These are phyloP conservation scores for Listrodromus nycthemerus DNA, from an alignment of 2,888 invertebrate genomes.

Conservation along the genomic window DNA sequence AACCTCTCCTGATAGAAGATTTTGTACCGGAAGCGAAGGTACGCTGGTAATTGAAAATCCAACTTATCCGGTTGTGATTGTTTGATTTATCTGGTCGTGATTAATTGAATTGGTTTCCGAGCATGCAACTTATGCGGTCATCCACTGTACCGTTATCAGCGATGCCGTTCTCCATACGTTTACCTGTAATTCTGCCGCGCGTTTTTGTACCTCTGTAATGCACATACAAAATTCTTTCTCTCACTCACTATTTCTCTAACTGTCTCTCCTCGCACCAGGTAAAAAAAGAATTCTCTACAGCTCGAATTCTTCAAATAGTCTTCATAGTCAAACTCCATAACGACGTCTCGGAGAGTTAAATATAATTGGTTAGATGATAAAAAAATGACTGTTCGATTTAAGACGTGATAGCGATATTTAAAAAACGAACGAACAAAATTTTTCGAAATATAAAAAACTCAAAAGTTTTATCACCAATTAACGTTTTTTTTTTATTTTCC, in stretches of 20 bases:
- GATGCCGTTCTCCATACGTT: constrained; percentile 2
- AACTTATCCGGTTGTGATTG: no score
- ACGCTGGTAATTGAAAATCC: no score
- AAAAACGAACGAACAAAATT: neutral
- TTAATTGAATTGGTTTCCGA: no score
- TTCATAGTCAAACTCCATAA: constrained; percentile 52
- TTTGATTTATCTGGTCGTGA: no score
- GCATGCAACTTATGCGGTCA: no score
- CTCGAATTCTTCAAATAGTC: constrained; percentile 54
- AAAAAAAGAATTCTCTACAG: constrained; percentile 11
- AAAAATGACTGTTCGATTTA: constrained; percentile 66
- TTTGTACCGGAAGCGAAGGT: no score
- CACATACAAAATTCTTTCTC: constrained; percentile 28
- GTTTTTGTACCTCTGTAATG: constrained; percentile 43
- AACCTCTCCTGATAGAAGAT: no score
- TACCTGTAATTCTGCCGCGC: neutral
- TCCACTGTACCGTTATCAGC: constrained; percentile 8
- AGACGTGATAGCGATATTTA: constrained; percentile 43
- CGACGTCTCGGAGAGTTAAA: constrained; percentile 32
- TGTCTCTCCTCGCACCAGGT: neutral
- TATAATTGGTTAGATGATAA: constrained; percentile 53
- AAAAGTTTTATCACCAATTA: constrained; percentile 27
- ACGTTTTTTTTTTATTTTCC: neutral
- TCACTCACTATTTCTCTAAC: neutral
- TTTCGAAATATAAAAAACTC: constrained; percentile 4